phyloP scores from a whole-genome alignment of 2,888 invertebrate genomes.

The Himalopsyche tibetana region DNA sequence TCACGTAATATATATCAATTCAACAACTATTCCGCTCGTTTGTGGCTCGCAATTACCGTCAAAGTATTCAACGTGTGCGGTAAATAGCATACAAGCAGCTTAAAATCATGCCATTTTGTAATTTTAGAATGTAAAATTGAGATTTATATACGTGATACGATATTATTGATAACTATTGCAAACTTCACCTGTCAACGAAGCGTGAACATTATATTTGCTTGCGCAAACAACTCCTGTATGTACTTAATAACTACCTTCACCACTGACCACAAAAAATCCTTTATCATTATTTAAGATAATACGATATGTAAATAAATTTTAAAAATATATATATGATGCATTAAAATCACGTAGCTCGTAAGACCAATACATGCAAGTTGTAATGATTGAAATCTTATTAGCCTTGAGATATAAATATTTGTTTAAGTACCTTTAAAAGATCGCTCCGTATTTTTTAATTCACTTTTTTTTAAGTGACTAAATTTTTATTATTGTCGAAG shows the following conservation, averaged over 20 bases:
- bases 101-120: constrained; percentile 25
- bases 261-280: neutral
- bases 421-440: no score
- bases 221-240: constrained; percentile 5
- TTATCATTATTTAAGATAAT: neutral
- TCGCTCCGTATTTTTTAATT: no score
- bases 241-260: constrained; percentile 1
- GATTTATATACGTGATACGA: constrained; percentile 9
- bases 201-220: constrained; percentile 11
- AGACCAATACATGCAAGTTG: neutral
- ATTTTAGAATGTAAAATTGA: constrained; percentile 12
- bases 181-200: constrained; percentile 15
- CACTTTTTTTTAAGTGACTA: no score
- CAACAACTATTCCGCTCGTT: neutral
- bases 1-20: neutral
- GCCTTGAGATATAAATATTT: neutral
- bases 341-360: neutral
- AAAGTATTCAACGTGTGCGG: constrained; percentile 15
- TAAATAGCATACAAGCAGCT: constrained; percentile 20
- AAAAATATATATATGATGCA: neutral
- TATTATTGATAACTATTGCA: neutral
- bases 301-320: neutral
- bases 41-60: neutral
- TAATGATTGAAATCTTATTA: neutral
- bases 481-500: no score